phyloP scores from a whole-genome alignment of 1,140 invertebrate species.

The Monomorium pharaonis region DNA sequence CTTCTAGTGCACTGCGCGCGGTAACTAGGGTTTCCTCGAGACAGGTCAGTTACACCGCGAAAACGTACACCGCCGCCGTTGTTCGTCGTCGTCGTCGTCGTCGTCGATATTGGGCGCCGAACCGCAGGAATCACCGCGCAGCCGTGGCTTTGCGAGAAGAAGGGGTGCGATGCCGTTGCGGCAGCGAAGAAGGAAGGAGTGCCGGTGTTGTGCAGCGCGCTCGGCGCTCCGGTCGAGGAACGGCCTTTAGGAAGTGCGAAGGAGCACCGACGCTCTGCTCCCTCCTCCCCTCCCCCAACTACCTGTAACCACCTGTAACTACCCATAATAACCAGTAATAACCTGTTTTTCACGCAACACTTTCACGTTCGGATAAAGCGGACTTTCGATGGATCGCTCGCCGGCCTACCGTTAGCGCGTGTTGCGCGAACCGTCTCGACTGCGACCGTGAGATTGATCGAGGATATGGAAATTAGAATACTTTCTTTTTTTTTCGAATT shows the following conservation, averaged over 20 bases:
- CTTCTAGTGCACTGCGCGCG: conserved; percentile 21
- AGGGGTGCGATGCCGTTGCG: conserved; percentile 60
- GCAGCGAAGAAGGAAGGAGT: conserved; percentile 58
- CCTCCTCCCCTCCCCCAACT: conserved; percentile 47
- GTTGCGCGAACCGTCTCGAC: conserved; percentile 17
- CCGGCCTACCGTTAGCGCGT: conserved; percentile 54
- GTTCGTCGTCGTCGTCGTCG: conserved; percentile 4
- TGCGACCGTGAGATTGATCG: conserved; percentile 1
- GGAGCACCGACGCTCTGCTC: conserved; percentile 47
- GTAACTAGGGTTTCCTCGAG: conserved; percentile 72
- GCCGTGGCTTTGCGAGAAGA: conserved; percentile 8
- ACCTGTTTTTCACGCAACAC: conserved; percentile 70
- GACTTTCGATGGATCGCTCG: conserved; percentile 64
- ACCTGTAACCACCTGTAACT: conserved; percentile 73
- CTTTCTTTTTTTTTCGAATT: conserved; percentile 7
- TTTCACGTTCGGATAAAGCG: conserved; percentile 64
- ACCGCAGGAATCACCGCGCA: conserved; percentile 75
- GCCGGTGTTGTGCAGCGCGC: not conserved
- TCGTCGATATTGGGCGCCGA: conserved; percentile 63
- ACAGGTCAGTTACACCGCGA: conserved; percentile 79
- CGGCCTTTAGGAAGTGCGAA: conserved; percentile 73
- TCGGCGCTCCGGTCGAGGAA: conserved; percentile 42
- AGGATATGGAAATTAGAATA: conserved; percentile 17
- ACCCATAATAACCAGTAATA: conserved; percentile 64
- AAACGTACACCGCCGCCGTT: conserved; percentile 68